Conservation (phyloP, 2,888 invertebrate genomes). For the Drymonia ruficornis region DNA sequence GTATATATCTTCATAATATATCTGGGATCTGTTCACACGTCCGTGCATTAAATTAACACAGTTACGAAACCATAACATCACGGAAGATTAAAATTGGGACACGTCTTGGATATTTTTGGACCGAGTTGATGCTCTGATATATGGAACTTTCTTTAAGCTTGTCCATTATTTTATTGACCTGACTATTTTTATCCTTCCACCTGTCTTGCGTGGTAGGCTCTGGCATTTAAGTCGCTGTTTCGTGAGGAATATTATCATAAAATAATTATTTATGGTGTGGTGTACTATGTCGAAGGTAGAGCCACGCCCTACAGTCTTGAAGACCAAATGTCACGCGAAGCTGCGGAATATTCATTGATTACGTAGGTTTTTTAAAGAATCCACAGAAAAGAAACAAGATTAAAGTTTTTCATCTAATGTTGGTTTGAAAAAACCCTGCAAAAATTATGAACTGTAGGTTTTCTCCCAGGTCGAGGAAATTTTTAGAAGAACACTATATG, state of each 20-base stretch:
- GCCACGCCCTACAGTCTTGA: neutral
- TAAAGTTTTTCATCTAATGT: too few species aligned
- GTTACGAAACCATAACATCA: neutral
- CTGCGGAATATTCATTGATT: neutral
- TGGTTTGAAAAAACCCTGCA: too few species aligned
- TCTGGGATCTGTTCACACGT: neutral
- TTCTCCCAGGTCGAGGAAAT: neutral
- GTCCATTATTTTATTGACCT: neutral
- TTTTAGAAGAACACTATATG: neutral
- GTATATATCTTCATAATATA: neutral
- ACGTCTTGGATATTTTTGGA: neutral
- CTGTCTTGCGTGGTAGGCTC: neutral
- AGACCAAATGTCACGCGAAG: neutral
- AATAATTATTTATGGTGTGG: too few species aligned
- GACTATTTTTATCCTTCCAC: neutral
- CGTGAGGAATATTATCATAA: too few species aligned
- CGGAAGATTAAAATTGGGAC: slow-evolving; percentile 1
- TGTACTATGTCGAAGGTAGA: neutral
- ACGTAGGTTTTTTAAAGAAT: neutral
- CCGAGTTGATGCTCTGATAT: neutral
- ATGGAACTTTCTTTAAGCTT: neutral
- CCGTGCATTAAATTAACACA: neutral
- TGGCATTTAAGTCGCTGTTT: too few species aligned
- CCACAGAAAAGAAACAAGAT: too few species aligned
- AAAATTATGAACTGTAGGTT: too few species aligned